phyloP scores from a whole-genome alignment of 2,113 vertebrate genomes.

The Ctenodactylus gundi region DNA sequence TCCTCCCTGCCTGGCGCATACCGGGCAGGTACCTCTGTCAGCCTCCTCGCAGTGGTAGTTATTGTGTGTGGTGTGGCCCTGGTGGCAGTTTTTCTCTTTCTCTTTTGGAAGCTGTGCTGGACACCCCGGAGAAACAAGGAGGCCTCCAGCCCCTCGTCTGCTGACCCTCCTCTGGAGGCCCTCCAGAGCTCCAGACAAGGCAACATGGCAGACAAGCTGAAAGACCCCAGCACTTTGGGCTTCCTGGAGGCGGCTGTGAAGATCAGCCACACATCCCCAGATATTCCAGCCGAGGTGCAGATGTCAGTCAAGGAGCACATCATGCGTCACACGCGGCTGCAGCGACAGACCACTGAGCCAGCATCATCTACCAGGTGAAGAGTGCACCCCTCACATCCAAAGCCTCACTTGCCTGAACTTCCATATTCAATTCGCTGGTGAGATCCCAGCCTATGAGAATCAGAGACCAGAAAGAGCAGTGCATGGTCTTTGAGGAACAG shows the following conservation, averaged over 20 bases:
- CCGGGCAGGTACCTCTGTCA: constrained; percentile 91
- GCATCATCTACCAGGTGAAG: constrained; percentile 93
- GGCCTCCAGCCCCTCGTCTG: constrained; percentile 79
- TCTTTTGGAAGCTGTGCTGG: constrained; percentile 96
- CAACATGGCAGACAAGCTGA: constrained; percentile 95
- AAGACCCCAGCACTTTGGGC: constrained; percentile 88
- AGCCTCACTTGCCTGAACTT: not conserved
- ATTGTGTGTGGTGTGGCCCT: constrained; percentile 92
- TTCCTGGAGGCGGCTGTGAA: constrained; percentile 96
- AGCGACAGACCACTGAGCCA: constrained; percentile 93
- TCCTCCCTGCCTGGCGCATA: constrained; percentile 78
- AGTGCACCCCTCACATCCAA: not conserved
- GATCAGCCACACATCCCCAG: constrained; percentile 96
- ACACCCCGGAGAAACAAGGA: constrained; percentile 91
- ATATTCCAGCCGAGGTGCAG: constrained; percentile 96
- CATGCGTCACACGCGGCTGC: constrained; percentile 90
- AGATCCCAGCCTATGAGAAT: not conserved
- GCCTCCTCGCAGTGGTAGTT: constrained; percentile 93
- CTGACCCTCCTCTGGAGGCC: constrained; percentile 74
- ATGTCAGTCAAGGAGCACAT: constrained; percentile 95
- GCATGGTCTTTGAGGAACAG: not conserved
- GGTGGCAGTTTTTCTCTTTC: constrained; percentile 92
- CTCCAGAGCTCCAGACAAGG: constrained; percentile 77
- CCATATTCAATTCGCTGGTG: rapidly evolving
- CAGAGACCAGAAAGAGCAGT: not conserved